Evolutionary conservation across 2,113 vertebrate species (phyloP), one percentile per base, ranked within the genome.

Genomic region (Loxodonta africana): DNA sequence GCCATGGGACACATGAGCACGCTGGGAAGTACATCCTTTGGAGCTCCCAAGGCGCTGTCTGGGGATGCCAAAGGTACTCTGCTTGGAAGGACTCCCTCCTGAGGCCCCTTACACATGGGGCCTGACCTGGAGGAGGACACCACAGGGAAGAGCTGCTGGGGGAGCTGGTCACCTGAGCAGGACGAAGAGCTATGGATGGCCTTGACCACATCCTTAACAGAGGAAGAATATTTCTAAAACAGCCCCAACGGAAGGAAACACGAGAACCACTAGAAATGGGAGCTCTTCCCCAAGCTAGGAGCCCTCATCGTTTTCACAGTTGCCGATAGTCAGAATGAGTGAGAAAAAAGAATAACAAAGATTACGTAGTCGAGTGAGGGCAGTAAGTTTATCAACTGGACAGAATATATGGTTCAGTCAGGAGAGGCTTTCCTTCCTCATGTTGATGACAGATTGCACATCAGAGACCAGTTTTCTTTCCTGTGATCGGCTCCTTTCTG

Each of bases 201-300:
- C 67, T 63, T 44, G 53, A 65, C 48, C 17, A 0, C 30, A 28
- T 10, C 41, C 14, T 5, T 84, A 69, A 18, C 71, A 74, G 21
- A 87, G 12, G 51, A 41, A 37, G 23, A 21, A 11, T 21, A 2
- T 44, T 86, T 77, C 41, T 18, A 46, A 28, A 71, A 23, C 37
- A 65, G 53, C 26, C 65, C 30, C 20, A 44, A 21, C 33, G 1
- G 2, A 26, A 28, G 30, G 23, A 57, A 62, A 11, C 26, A 10
- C 2, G n/a, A 60, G 23, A 76, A 25, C 60, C 0, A 0, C 78
- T 14, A 92, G 65, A 74, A 12, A 4, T 0, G 8, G 21, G 60
- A 20, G 26, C 5, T 48, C 46, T 33, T 78, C 69, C n/a, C 17
- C 0, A 0, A 20, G 28, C 12, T 14, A 30, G 41, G 10, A 26